Base-by-base conservation (phyloP, 2,888 invertebrate species). In the Cartodere bifasciata region DNA sequence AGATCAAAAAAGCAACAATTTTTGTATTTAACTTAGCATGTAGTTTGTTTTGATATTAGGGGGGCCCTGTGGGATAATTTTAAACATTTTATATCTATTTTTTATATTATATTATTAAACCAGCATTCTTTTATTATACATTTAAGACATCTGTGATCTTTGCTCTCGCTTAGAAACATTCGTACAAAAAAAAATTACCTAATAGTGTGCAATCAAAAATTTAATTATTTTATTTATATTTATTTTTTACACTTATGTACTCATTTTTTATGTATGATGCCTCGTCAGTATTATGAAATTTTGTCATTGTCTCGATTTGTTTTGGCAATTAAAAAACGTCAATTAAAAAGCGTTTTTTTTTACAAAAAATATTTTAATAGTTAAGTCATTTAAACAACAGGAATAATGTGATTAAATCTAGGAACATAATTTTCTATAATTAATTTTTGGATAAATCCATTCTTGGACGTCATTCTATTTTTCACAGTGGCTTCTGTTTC, bases 71-170 rank as follows among this genome's bases (percentile, higher is more conserved):
- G n/a, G n/a, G n/a, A n/a, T n/a, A n/a, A n/a, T n/a, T n/a, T n/a
- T n/a, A n/a, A n/a, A n/a, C n/a, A n/a, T n/a, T n/a, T n/a, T n/a
- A n/a, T n/a, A n/a, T n/a, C n/a, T n/a, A n/a, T n/a, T n/a, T n/a
- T n/a, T n/a, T n/a, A n/a, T n/a, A n/a, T n/a, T n/a, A n/a, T n/a
- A n/a, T n/a, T n/a, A n/a, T 9, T 17, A 17, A 17, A 17, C 20
- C 20, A 17, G n/a, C n/a, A 20, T 20, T 20, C n/a, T 20, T 20
- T 10, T 11, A 23, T 9, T 9, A 23, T 23, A 9, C 24, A 23
- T 9, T 23, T 23, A 41, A 42, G 34, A 42, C 43, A 52, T 52
- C 53, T 53, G 53, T 52, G 52, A 53, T 52, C 52, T 49, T 47
- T 49, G 49, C 47, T 48, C 47, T 50, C 49, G 48, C 49, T 49